Evolutionary conservation across 30 jellyfish, hydroid and myxozoan species (phyloP).

Genomic region (Aurelia coerulea): DNA sequence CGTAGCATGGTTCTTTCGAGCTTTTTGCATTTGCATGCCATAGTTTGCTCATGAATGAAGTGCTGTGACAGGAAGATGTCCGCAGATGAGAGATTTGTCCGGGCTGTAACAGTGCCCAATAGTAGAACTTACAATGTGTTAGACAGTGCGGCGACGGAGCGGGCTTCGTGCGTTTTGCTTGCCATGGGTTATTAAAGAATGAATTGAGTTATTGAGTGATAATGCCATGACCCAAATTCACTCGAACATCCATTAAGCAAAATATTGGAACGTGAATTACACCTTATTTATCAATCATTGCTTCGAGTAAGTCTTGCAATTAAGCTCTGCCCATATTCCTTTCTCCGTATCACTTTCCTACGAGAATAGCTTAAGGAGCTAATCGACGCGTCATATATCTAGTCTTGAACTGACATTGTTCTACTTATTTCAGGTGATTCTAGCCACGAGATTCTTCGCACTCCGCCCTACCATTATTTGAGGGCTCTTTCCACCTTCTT

Average conservation of each 20-base stretch:
- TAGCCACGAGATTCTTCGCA: constrained; percentile 67
- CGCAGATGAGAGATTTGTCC: too few species aligned
- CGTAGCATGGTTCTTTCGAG: too few species aligned
- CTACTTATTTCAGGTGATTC: constrained; percentile 46
- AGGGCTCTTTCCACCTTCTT: constrained; percentile 33
- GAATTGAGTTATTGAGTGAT: constrained; percentile 33
- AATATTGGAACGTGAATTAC: constrained; percentile 26
- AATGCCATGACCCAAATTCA: constrained; percentile 37
- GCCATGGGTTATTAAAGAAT: not conserved
- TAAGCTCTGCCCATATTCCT: constrained; percentile 54
- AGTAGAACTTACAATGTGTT: too few species aligned
- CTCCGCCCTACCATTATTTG: constrained; percentile 68
- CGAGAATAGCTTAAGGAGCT: constrained; percentile 72
- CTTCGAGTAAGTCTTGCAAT: constrained; percentile 27
- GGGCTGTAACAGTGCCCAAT: too few species aligned
- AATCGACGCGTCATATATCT: constrained; percentile 70
- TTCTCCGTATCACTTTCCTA: constrained; percentile 62
- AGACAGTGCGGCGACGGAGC: too few species aligned
- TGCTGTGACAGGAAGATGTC: too few species aligned
- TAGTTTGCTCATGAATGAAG: not conserved
- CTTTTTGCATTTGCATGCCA: too few species aligned
- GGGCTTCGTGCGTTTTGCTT: too few species aligned
- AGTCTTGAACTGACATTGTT: constrained; percentile 45
- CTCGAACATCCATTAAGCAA: constrained; percentile 22
- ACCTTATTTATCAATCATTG: constrained; percentile 41